Percentiles rank a stretch among this genome's conserved stretches.
These are phyloP conservation scores for Pachyseris speciosa DNA, from an alignment of 64 coral and sea anemone species.

Conservation along the genomic window DNA sequence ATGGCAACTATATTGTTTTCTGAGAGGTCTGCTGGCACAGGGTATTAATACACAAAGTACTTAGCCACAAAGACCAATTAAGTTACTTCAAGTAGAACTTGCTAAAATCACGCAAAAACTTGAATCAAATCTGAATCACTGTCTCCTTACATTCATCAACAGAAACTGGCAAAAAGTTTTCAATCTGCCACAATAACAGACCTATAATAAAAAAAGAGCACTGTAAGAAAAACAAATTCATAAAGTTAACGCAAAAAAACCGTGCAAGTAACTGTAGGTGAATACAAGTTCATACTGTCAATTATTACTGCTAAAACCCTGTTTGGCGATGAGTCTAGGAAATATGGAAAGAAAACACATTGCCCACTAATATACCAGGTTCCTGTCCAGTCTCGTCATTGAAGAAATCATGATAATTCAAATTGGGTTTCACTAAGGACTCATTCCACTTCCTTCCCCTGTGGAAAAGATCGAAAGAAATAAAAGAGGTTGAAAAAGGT, in stretches of 20 bases:
- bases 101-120: too few relatives aligned
- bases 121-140: neutral
- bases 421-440: conserved; percentile 81
- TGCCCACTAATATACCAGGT: conserved; percentile 19
- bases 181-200: conserved; percentile 85
- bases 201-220: conserved; percentile 48
- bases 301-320: too few relatives aligned
- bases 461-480: neutral
- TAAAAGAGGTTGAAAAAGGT: neutral
- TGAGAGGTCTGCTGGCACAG: neutral
- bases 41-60: too few relatives aligned
- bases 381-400: conserved; percentile 70
- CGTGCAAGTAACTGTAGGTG: too few relatives aligned
- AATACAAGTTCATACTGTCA: too few relatives aligned
- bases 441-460: conserved; percentile 91
- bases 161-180: conserved; percentile 83
- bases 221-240: neutral
- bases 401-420: conserved; percentile 92
- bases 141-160: conserved; percentile 88
- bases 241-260: too few relatives aligned
- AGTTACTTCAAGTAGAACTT: too few relatives aligned
- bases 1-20: neutral
- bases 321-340: too few relatives aligned
- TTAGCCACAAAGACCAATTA: too few relatives aligned
- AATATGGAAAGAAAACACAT: neutral